A percentile compares a stretch with the other conserved stretches of the same genome.
Evolutionary conservation across 2,888 invertebrate species (phyloP).

Genomic region (Stictocephala bisonia): DNA sequence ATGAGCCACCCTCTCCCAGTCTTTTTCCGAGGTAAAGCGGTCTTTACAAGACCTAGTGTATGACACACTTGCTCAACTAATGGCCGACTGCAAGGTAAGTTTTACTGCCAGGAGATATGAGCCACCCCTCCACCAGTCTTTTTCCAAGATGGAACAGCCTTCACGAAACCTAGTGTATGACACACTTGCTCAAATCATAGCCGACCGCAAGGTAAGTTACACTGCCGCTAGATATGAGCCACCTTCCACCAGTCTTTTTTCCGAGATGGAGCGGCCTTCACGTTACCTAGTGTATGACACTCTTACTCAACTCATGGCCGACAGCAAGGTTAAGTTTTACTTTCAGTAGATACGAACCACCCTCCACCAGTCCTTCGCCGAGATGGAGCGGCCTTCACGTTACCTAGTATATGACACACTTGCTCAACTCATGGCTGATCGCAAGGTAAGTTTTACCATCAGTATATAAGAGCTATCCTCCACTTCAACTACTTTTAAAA

Average conservation of each 20-base stretch:
- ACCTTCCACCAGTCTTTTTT: conserved; percentile 77
- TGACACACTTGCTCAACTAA: too few species aligned
- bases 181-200: too few species aligned
- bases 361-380: conserved; percentile 77
- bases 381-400: conserved; percentile 87
- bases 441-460: conserved; percentile 76
- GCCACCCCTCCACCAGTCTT: too few species aligned
- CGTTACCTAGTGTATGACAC: conserved; percentile 91
- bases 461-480: too few species aligned
- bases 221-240: conserved; percentile 78
- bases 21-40: conserved; percentile 89
- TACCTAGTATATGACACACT: conserved; percentile 91
- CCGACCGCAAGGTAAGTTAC: too few species aligned
- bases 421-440: conserved; percentile 88
- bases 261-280: conserved; percentile 87
- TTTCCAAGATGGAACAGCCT: too few species aligned
- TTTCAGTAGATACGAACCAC: conserved; percentile 81
- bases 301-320: conserved; percentile 87
- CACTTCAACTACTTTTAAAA: too few species aligned
- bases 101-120: too few species aligned
- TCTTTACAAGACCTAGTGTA: too few species aligned
- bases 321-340: conserved; percentile 85
- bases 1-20: too few species aligned
- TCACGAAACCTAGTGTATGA: too few species aligned
- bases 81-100: too few species aligned